Percentiles rank a stretch among this genome's conserved stretches.
Conservation (phyloP, 2,113 vertebrate genomes). For the Thryonomys swinderianus region DNA sequence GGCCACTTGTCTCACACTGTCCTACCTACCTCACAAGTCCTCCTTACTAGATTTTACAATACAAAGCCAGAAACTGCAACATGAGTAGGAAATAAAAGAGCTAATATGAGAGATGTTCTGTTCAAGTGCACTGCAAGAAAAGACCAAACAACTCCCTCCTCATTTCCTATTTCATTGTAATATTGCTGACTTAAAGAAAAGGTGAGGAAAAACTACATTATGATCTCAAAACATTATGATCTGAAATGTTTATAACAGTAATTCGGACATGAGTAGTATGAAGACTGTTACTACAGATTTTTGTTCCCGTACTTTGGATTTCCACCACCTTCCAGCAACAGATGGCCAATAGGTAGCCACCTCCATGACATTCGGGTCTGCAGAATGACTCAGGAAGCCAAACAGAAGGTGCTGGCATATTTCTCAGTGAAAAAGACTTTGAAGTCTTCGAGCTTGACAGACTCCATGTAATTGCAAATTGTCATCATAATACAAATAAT, state of each 20-base stretch:
- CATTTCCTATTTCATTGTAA: neutral
- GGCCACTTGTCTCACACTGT: neutral
- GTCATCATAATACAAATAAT: constrained; percentile 70
- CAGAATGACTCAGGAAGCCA: neutral
- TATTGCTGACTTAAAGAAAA: constrained; percentile 12
- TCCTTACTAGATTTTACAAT: neutral
- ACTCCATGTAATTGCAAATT: constrained; percentile 70
- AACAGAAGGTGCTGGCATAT: constrained; percentile 53
- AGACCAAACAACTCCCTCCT: neutral
- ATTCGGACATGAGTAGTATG: neutral
- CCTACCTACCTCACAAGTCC: neutral
- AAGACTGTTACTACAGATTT: neutral
- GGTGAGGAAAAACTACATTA: neutral
- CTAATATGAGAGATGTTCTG: neutral
- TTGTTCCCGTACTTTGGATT: neutral
- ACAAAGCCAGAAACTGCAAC: neutral
- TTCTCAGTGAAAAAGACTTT: constrained; percentile 40
- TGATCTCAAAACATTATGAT: constrained; percentile 35
- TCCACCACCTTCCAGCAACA: neutral
- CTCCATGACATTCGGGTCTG: neutral
- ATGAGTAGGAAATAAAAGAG: neutral
- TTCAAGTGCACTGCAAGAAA: constrained; percentile 16
- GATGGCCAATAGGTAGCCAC: neutral
- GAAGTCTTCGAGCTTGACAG: constrained; percentile 62
- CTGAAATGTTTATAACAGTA: neutral